Base-by-base conservation (phyloP, 2,113 vertebrate genomes). In the Megaceryle torquata region DNA sequence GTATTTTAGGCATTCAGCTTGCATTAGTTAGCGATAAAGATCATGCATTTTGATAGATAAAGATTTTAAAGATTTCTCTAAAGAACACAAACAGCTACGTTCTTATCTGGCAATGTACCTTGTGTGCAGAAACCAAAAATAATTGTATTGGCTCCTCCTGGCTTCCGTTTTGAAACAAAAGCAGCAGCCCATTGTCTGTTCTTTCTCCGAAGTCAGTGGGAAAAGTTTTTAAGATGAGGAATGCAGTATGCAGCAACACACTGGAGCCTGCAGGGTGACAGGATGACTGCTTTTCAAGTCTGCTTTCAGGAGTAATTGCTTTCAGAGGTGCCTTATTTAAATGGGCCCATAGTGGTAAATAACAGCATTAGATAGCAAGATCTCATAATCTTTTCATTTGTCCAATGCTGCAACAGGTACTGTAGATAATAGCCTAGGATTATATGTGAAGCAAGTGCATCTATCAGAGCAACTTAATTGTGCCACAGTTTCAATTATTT, bases 341-440 rank as follows among this genome's bases (percentile, higher is more conserved):
- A 92, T 80, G 35, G 57, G 18, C 31, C 51, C 37, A n/a, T 26
- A 28, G 4, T 29, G 64, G 46, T 92, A 93, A 96, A 95, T 88
- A 93, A 93, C 21, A 93, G 54, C n/a, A 65, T 15, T 37, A 88
- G 37, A 60, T 61, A 87, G 81, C 76, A 97, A 97, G 71, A 82
- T 71, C 25, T 87, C 46, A 79, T 88, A 56, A 93, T 93, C 63
- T 91, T 96, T 96, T 91, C 86, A 93, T 93, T 96, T 88, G 82
- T 80, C 63, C 89, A 96, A 54, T 3, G 18, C 56, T 77, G 74
- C 14, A 93, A 67, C 21, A 80, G 76, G 64, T 78, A 74, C 20
- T 13, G 3, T 61, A 82, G 82, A 43, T 91, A 93, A 68, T 26
- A 91, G 53, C 35, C 57, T 69, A 86, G 54, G 65, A 92, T 89